These are phyloP conservation scores for Drosophila micromelanica DNA, from an alignment of 1,140 invertebrate species.

Conservation along the genomic window DNA sequence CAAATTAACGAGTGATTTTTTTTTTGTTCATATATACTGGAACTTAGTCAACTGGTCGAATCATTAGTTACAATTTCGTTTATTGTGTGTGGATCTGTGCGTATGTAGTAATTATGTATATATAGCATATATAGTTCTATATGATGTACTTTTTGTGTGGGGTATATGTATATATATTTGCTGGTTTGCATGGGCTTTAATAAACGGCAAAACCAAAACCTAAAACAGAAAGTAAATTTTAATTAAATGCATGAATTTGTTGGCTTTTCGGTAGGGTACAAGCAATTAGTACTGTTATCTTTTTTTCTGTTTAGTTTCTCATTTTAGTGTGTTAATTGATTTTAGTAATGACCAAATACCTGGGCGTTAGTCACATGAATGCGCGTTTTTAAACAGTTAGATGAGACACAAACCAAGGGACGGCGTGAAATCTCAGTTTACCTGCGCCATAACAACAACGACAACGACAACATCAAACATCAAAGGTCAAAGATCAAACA, in stretches of 20 bases:
- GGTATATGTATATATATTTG: constrained; percentile 33
- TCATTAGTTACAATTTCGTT: constrained; percentile 14
- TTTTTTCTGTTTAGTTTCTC: not conserved
- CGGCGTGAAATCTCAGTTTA: constrained; percentile 57
- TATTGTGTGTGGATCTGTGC: constrained; percentile 26
- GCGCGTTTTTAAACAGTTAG: constrained; percentile 33
- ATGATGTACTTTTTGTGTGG: constrained; percentile 25
- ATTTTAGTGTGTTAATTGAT: constrained; percentile 11
- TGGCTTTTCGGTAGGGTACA: constrained; percentile 6
- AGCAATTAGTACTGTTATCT: constrained; percentile 27
- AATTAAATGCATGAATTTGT: constrained; percentile 44
- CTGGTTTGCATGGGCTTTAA: constrained; percentile 48
- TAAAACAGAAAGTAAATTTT: constrained; percentile 57
- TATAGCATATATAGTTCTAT: constrained; percentile 19
- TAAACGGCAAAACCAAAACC: constrained; percentile 69
- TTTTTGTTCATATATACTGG: constrained; percentile 29
- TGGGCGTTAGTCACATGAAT: constrained; percentile 33
- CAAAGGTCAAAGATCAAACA: constrained; percentile 33
- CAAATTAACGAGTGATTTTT: constrained; percentile 52
- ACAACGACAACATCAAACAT: constrained; percentile 61
- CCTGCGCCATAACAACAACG: constrained; percentile 56
- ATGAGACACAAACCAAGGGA: constrained; percentile 49
- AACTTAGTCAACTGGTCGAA: constrained; percentile 27
- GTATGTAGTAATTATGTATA: constrained; percentile 18
- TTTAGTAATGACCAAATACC: constrained; percentile 35